Base-by-base conservation (phyloP, 1,140 invertebrate species). In the Saxidomus purpurata region DNA sequence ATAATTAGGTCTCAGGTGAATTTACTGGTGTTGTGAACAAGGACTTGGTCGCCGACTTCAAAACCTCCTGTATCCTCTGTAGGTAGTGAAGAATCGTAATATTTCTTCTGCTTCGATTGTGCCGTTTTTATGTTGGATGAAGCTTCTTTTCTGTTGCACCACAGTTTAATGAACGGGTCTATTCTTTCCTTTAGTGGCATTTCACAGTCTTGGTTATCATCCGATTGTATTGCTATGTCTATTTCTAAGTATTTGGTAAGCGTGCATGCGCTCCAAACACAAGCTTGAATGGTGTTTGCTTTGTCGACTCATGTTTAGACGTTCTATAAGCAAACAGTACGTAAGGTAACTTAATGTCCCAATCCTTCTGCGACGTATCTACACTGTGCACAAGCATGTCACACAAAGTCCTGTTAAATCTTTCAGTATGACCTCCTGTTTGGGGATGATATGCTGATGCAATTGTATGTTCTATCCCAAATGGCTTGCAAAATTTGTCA, bases 391-490 rank as follows among this genome's bases (percentile, higher is more conserved):
- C 28, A 0, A 92, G 71, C 86, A 89, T 89, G 1, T 76, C 43
- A 36, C 38, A 84, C 8, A 92, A 61, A 36, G 90, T 92, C 25
- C 83, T 59, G 61, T 93, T 92, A 40, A 90, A 91, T 74, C 93
- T 43, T 79, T 93, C 93, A 17, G 87, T 90, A 61, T 89, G 74
- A 25, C 93, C 91, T 52, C 89, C 84, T 34, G 85, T 81, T 76
- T 91, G 81, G 1, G 90, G 93, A 87, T 92, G 89, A 43, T 90
- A 92, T 31, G 92, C 28, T n/a, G 87, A 88, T 61, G 92, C 84
- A 36, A 81, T 31, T 31, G 28, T 83, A 19, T 90, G 89, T 55
- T 81, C 52, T 22, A 92, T 90, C 17, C 79, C 87, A n/a, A 91
- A 43, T 22, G 31, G n/a, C 34, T 89, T n/a, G 55, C 89, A 90